phyloP scores from a whole-genome alignment of 2,797 vertebrate species.

The Enteromius radiatus region DNA sequence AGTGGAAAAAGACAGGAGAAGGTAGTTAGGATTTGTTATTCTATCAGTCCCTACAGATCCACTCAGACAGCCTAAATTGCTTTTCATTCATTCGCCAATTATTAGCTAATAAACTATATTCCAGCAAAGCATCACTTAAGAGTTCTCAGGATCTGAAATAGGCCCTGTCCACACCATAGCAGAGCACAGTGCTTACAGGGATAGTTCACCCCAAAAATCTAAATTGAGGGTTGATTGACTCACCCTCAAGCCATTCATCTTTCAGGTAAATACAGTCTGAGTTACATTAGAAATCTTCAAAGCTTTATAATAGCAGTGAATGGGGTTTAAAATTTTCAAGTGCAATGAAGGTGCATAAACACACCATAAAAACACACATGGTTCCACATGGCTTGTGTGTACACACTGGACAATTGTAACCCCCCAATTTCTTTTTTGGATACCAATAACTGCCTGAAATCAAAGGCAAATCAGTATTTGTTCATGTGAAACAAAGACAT shows the following conservation, averaged over 20 bases:
- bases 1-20: constrained; percentile 28
- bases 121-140: background rate
- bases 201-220: background rate
- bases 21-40: constrained; percentile 57
- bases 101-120: constrained; percentile 1
- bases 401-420: background rate
- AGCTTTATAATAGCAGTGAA: background rate
- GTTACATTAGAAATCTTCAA: background rate
- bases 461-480: too few species aligned
- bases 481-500: too few species aligned
- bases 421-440: too few species aligned
- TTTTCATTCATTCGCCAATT: constrained; percentile 1
- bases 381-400: background rate
- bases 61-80: background rate
- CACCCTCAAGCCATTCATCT: background rate
- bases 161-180: background rate
- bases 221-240: too few species aligned
- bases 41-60: constrained; percentile 65
- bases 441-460: too few species aligned
- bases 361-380: background rate
- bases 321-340: background rate
- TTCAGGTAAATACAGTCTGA: background rate
- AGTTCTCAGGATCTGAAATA: background rate
- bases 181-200: background rate
- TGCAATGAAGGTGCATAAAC: background rate